These are phyloP conservation scores for Drosophila parabipectinata DNA, from an alignment of 1,140 invertebrate genomes.

Conservation along the genomic window DNA sequence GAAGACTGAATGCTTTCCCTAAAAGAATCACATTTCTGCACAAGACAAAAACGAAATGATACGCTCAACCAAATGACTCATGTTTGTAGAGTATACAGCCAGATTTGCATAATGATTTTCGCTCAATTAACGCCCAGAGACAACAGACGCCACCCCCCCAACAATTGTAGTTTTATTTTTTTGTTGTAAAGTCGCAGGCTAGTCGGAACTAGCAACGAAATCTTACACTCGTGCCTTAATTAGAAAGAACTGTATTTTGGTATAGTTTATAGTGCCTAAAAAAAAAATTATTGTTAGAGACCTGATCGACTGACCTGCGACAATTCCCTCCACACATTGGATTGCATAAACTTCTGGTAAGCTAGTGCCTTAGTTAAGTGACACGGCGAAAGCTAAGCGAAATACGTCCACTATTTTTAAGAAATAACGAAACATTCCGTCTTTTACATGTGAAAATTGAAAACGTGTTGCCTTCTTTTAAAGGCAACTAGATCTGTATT, in stretches of 20 bases:
- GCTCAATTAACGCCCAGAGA: slow-evolving; percentile 70
- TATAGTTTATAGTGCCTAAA: slow-evolving; percentile 63
- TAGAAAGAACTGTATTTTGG: slow-evolving; percentile 51
- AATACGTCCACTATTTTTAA: slow-evolving; percentile 36
- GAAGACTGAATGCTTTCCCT: slow-evolving; percentile 43
- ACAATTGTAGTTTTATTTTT: slow-evolving; percentile 15
- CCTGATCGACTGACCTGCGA: slow-evolving; percentile 45
- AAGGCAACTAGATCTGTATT: slow-evolving; percentile 25
- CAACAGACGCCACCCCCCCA: slow-evolving; percentile 4
- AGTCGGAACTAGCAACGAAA: slow-evolving; percentile 51
- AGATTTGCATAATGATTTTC: slow-evolving; percentile 61
- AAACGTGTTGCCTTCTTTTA: slow-evolving; percentile 24
- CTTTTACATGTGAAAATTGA: slow-evolving; percentile 31
- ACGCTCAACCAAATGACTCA: slow-evolving; percentile 70
- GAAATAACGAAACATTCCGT: slow-evolving; percentile 20
- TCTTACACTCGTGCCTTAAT: slow-evolving; percentile 72
- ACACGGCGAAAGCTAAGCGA: slow-evolving; percentile 27
- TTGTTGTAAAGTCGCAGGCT: slow-evolving; percentile 51
- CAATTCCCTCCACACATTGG: slow-evolving; percentile 34
- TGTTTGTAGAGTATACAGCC: slow-evolving; percentile 51
- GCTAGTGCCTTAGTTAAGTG: slow-evolving; percentile 66
- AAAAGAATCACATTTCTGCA: slow-evolving; percentile 36
- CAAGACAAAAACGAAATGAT: slow-evolving; percentile 26
- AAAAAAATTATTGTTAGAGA: slow-evolving; percentile 45
- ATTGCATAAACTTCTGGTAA: slow-evolving; percentile 79